Evolutionary conservation across 2,888 invertebrate species (phyloP).

Genomic region (Hololepta plana): DNA sequence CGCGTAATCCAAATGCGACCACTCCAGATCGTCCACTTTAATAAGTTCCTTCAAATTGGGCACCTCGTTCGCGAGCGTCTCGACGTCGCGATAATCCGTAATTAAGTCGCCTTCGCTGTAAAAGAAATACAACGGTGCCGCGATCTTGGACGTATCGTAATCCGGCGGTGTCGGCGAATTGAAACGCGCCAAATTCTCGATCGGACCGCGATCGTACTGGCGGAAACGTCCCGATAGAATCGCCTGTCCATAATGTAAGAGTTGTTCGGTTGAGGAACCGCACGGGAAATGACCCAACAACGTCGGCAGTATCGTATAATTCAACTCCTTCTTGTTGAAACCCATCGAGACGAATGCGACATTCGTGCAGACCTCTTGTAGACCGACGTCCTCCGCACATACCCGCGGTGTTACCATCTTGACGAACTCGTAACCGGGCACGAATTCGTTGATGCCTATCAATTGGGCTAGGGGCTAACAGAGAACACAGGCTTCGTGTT

Average conservation of each 20-base stretch:
- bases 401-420: too few relatives aligned
- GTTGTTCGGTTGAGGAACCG: slow-evolving; percentile 29
- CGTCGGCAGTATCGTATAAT: slow-evolving; percentile 19
- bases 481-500: too few relatives aligned
- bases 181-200: slow-evolving; percentile 8
- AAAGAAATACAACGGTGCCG: slow-evolving; percentile 26
- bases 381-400: too few relatives aligned
- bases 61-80: too few relatives aligned
- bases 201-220: slow-evolving; percentile 34
- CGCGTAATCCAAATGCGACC: slow-evolving; percentile 11
- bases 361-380: too few relatives aligned
- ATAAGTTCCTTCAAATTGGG: slow-evolving; percentile 6
- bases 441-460: too few relatives aligned
- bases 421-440: too few relatives aligned
- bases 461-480: too few relatives aligned
- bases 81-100: slow-evolving; percentile 6
- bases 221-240: too few relatives aligned
- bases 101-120: slow-evolving; percentile 33
- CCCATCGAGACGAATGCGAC: slow-evolving; percentile 13
- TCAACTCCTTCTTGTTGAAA: slow-evolving; percentile 36
- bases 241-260: too few relatives aligned
- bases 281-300: slow-evolving; percentile 24
- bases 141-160: slow-evolving; percentile 11
- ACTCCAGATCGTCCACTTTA: slow-evolving; percentile 8
- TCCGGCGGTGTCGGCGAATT: slow-evolving; percentile 11